Evolutionary conservation across 92 coral and sea anemone genomes (phyloP).

Genomic region (Paramuricea clavata): DNA sequence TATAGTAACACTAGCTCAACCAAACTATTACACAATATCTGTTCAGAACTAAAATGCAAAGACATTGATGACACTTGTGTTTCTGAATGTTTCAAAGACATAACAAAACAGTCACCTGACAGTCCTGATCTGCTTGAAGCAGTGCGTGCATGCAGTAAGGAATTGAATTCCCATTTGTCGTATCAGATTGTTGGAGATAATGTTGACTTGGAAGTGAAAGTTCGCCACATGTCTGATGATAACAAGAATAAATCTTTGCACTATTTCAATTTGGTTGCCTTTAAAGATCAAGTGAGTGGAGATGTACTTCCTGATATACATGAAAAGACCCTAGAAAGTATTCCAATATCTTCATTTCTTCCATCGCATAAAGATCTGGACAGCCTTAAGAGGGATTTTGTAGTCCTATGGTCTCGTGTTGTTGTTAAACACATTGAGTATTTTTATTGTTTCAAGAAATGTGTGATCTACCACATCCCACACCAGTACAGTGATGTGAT

Average conservation of each 20-base stretch:
- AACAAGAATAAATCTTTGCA: constrained; percentile 64
- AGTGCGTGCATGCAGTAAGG: not conserved
- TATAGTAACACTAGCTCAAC: not conserved
- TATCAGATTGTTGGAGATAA: constrained; percentile 67
- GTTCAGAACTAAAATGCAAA: not conserved
- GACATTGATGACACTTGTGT: not conserved
- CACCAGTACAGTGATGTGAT: constrained; percentile 69
- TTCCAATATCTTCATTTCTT: constrained; percentile 51
- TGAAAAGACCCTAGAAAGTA: constrained; percentile 50
- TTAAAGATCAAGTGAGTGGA: constrained; percentile 54
- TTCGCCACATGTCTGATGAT: constrained; percentile 51
- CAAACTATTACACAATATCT: not conserved
- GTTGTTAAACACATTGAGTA: constrained; percentile 44
- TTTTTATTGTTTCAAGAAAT: constrained; percentile 28
- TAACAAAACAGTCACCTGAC: not conserved
- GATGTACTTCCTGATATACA: constrained; percentile 58
- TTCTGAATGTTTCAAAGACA: not conserved
- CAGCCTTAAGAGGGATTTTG: constrained; percentile 59
- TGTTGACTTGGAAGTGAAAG: constrained; percentile 61
- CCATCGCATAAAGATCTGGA: constrained; percentile 52
- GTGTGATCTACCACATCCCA: constrained; percentile 58
- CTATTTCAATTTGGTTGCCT: constrained; percentile 56
- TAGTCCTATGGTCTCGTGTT: constrained; percentile 65
- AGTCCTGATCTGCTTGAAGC: not conserved
- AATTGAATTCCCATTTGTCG: not conserved